phyloP scores from a whole-genome alignment of 2,113 vertebrate species.

The Ctenodactylus gundi region DNA sequence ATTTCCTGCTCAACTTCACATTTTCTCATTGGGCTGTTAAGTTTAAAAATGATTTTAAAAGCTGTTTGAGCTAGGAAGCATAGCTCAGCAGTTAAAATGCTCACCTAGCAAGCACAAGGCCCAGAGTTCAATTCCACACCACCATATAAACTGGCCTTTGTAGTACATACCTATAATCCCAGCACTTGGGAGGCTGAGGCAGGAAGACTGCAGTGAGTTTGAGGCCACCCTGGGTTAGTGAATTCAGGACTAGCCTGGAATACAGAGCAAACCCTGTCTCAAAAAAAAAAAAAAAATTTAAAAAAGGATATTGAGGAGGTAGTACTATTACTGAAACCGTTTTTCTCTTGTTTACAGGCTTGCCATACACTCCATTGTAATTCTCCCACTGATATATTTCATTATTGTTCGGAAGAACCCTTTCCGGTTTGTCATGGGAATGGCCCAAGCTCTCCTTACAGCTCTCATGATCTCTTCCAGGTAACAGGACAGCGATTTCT shows the following conservation, averaged over 20 bases:
- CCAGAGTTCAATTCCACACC: too few relatives aligned
- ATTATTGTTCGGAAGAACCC: slow-evolving; percentile 95
- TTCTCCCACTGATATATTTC: slow-evolving; percentile 94
- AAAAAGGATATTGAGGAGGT: not conserved
- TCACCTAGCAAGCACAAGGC: too few relatives aligned
- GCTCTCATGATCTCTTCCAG: slow-evolving; percentile 96
- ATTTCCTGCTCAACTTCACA: not conserved
- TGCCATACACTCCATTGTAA: slow-evolving; percentile 91
- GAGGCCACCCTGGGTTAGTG: too few relatives aligned
- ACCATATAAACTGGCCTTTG: too few relatives aligned
- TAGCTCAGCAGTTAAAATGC: too few relatives aligned
- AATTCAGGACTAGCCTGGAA: too few relatives aligned
- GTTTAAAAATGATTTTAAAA: not conserved
- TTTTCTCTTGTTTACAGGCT: slow-evolving; percentile 86
- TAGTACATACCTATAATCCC: too few relatives aligned
- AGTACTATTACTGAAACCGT: not conserved
- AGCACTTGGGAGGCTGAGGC: too few relatives aligned
- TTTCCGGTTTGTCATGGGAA: slow-evolving; percentile 92
- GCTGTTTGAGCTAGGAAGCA: too few relatives aligned
- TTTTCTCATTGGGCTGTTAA: not conserved
- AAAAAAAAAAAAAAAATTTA: not conserved
- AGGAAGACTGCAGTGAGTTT: too few relatives aligned
- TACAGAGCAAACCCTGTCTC: too few relatives aligned
- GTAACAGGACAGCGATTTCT: slow-evolving; percentile 74
- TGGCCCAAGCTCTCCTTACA: slow-evolving; percentile 97